Base-by-base conservation (phyloP, 2,797 vertebrate genomes). In the Triplophysa yarkandensis region DNA sequence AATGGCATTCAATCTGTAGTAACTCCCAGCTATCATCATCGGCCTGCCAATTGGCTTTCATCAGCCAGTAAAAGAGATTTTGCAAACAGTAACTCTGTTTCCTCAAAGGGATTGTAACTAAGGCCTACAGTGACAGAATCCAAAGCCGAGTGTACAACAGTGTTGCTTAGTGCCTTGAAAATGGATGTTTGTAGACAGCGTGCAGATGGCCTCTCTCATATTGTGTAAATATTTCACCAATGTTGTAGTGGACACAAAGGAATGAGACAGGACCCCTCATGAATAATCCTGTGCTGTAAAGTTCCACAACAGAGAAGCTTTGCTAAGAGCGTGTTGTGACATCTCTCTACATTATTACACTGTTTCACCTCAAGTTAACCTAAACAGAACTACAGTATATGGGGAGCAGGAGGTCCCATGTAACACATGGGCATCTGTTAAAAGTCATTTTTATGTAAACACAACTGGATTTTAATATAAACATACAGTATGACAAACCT, bases 151-250 rank as follows among this genome's bases (percentile, higher is more conserved):
- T 80, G 78, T 50, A 71, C 70, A 82, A 68, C 61, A 70, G 77
- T 16, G 78, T 71, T 46, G 44, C 30, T 50, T 44, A 34, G 48
- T 28, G 52, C 30, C 69, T 48, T 27, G 39, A 41, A 74, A 74
- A 60, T 50, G 34, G 6, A 52, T 46, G 25, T 39, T 52, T 52
- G 54, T 27, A 58, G 14, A 60, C 52, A 82, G 65, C 58, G 25
- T 76, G 72, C 71, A 78, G 46, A 71, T 52, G 30, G 70, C 46
- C 70, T 77, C 62, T 80, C 79, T 83, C 58, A 83, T 81, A 77
- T 60, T 80, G 79, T 89, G 83, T 76, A 87, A 88, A 89, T 80
- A 79, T 76, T 88, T 85, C 82, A 85, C 77, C 39, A 27, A 11
- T 36, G 17, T 62, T 77, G 84, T 82, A 88, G 71, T 76, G 80